Conservation (phyloP, 1,140 invertebrate species). For the Venturia canescens region DNA sequence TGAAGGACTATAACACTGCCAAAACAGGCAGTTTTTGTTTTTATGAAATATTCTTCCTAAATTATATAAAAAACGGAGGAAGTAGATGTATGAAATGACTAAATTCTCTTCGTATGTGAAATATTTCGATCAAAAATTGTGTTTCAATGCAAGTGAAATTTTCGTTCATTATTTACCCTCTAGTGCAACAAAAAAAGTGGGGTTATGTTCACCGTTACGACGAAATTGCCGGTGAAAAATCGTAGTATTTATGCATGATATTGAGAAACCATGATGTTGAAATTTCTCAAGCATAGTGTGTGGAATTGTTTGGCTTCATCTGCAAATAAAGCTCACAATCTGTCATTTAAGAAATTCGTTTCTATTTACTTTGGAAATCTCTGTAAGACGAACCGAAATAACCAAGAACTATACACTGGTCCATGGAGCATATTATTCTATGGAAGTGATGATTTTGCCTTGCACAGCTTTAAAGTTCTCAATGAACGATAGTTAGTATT, state of each 20-base stretch:
- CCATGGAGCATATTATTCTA: constrained; percentile 82
- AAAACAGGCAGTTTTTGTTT: too few relatives aligned
- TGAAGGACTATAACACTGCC: too few relatives aligned
- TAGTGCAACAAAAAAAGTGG: neutral
- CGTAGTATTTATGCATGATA: neutral
- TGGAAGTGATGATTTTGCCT: constrained; percentile 83
- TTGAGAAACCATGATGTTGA: constrained; percentile 20
- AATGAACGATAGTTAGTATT: constrained; percentile 75
- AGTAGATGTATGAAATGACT: neutral
- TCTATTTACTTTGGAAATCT: neutral
- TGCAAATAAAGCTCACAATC: neutral
- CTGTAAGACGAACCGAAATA: neutral
- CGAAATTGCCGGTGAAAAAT: constrained; percentile 18
- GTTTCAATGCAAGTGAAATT: neutral
- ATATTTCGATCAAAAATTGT: neutral
- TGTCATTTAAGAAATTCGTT: neutral
- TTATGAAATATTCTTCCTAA: too few relatives aligned
- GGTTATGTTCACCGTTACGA: neutral
- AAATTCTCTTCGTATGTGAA: neutral
- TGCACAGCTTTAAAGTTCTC: constrained; percentile 79
- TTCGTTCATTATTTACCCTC: neutral
- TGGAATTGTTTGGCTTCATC: constrained; percentile 17
- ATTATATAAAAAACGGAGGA: too few relatives aligned
- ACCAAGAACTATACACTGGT: neutral
- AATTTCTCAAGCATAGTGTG: constrained; percentile 16